Percentiles rank a stretch among this genome's conserved stretches.
Conservation (phyloP, 2,113 vertebrate genomes). For the Mixornis gularis region DNA sequence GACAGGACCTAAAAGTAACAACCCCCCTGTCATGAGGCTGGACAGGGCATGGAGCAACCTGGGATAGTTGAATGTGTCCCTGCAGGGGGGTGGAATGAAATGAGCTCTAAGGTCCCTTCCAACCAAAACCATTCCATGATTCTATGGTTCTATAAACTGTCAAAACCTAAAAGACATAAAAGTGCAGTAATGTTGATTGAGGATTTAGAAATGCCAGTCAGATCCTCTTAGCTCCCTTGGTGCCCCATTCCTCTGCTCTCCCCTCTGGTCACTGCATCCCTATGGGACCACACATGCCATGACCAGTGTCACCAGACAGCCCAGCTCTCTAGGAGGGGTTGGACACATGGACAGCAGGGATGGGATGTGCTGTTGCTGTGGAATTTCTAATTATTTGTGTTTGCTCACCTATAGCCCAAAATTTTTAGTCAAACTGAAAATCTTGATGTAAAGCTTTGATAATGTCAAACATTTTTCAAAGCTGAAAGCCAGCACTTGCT, state of each 20-base stretch:
- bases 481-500: neutral
- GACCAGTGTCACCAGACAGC: neutral
- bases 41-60: neutral
- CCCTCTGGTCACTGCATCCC: accelerated
- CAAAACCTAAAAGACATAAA: neutral
- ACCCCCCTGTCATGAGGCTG: neutral
- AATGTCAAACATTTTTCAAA: neutral
- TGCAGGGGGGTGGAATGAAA: neutral
- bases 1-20: neutral
- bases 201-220: neutral
- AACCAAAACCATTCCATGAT: neutral
- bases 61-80: neutral
- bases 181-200: neutral
- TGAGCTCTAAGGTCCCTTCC: neutral
- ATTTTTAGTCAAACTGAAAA: neutral
- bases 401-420: neutral
- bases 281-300: accelerated
- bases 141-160: neutral
- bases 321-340: neutral
- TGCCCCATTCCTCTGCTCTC: neutral
- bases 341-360: neutral
- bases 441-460: neutral
- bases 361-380: neutral
- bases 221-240: neutral
- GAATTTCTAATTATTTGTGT: neutral